These are phyloP conservation scores for Urocolius indicus DNA, from an alignment of 2,113 vertebrate genomes.

Conservation along the genomic window DNA sequence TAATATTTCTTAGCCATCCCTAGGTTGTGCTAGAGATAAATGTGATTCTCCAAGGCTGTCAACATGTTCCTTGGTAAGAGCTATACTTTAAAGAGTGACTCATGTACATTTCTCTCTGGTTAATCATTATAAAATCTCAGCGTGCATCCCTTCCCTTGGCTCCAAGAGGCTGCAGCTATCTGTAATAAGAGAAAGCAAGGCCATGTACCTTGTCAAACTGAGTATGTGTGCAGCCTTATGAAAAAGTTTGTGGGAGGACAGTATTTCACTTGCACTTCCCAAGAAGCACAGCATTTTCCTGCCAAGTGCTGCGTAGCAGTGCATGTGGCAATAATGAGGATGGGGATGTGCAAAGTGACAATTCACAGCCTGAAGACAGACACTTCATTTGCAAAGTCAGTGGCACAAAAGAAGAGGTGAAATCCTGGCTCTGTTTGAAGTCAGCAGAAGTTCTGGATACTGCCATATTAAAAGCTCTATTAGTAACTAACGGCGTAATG, in stretches of 20 bases:
- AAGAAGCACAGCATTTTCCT: constrained; percentile 5
- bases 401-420: background rate
- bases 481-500: background rate
- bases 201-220: constrained; percentile 9
- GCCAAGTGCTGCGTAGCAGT: background rate
- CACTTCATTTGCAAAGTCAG: background rate
- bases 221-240: background rate
- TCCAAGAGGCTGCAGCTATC: constrained; percentile 18
- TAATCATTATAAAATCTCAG: constrained; percentile 37
- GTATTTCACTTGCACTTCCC: background rate
- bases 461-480: background rate
- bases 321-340: background rate
- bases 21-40: background rate
- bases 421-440: background rate
- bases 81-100: constrained; percentile 2
- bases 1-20: background rate
- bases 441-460: background rate
- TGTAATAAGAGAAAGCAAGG: constrained; percentile 21
- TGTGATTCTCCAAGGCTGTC: constrained; percentile 6
- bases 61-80: background rate
- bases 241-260: constrained; percentile 3
- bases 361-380: background rate
- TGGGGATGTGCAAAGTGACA: background rate
- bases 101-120: constrained; percentile 10
- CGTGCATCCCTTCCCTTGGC: background rate